Evolutionary conservation across 1,140 invertebrate species (phyloP).

Genomic region (Grapholita molesta): DNA sequence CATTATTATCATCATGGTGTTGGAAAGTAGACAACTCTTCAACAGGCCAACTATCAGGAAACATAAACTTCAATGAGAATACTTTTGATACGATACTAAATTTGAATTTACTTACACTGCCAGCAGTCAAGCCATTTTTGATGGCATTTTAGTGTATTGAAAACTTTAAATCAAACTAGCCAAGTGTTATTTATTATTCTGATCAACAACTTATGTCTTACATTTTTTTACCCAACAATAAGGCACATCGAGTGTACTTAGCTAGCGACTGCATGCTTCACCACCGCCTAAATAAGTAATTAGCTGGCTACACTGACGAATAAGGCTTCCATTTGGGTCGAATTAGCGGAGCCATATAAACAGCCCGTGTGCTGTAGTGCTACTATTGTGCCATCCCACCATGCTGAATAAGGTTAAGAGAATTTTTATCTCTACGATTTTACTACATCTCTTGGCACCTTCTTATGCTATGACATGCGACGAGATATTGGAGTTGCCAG

Average conservation of each 20-base stretch:
- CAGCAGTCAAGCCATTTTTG: no score
- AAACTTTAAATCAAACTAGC: no score
- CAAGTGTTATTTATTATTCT: no score
- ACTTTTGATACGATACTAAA: no score
- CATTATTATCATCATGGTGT: neutral
- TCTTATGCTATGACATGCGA: conserved; percentile 33
- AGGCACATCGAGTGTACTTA: neutral
- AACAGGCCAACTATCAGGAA: no score
- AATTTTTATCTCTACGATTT: neutral
- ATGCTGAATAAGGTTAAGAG: neutral
- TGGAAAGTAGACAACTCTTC: no score
- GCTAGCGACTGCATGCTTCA: neutral
- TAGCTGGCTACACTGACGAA: neutral
- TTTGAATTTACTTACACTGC: no score
- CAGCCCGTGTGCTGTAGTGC: neutral
- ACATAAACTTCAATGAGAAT: no score
- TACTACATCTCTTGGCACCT: neutral
- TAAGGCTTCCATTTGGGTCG: neutral
- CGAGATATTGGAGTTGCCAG: conserved; percentile 41
- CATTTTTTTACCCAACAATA: neutral
- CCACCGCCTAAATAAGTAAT: neutral
- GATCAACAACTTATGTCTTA: neutral
- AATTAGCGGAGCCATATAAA: neutral
- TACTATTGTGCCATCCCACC: neutral
- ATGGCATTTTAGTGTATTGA: no score